Conservation (phyloP, 2,113 vertebrate genomes). For the Ictalurus furcatus region DNA sequence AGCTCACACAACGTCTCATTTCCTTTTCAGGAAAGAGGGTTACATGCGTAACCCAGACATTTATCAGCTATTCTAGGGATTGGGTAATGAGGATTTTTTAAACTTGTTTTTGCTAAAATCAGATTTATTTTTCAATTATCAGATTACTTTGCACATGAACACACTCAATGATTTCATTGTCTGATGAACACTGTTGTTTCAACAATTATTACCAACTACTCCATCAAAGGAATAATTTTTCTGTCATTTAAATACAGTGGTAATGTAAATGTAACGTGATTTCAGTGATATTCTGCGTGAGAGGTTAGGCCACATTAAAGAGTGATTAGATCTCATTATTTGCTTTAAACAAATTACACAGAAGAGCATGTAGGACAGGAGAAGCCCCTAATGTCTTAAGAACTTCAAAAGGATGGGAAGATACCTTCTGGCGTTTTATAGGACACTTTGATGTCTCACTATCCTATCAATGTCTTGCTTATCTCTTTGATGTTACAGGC, state of each 20-base stretch:
- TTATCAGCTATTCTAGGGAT: neutral
- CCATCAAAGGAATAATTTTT: neutral
- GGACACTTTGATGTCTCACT: constrained; percentile 60
- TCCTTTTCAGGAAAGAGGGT: no score
- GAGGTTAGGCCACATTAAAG: constrained; percentile 47
- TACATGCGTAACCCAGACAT: no score
- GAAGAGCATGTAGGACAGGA: constrained; percentile 46
- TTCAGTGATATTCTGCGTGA: constrained; percentile 22
- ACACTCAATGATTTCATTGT: neutral
- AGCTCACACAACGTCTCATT: no score
- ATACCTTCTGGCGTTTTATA: constrained; percentile 54
- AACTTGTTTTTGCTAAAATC: neutral
- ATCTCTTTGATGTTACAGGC: constrained; percentile 61
- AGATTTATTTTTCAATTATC: neutral
- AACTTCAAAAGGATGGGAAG: constrained; percentile 54
- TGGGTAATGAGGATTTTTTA: no score
- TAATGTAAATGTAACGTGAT: neutral
- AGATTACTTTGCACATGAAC: neutral
- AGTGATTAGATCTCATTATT: constrained; percentile 53
- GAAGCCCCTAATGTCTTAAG: constrained; percentile 44
- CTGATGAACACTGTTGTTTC: neutral
- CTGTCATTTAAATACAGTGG: neutral
- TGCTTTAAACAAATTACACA: constrained; percentile 55
- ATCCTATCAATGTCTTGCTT: constrained; percentile 42
- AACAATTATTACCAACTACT: neutral